These are phyloP conservation scores for Agrypnus murinus DNA, from an alignment of 2,888 invertebrate genomes.

Conservation along the genomic window DNA sequence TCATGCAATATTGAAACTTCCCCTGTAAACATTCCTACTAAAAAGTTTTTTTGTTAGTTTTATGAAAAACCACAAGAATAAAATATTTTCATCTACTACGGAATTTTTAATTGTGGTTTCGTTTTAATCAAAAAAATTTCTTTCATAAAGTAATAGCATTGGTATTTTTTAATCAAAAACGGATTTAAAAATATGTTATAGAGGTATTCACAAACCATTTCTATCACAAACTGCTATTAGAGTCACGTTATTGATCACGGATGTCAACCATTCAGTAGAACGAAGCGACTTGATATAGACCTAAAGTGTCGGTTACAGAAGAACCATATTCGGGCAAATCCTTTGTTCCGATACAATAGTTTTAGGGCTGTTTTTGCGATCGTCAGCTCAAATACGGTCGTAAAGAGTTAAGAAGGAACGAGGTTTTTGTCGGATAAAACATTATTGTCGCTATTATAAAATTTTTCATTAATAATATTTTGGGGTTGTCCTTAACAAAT, in stretches of 20 bases:
- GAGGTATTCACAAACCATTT: conserved; percentile 34
- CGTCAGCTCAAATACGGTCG: conserved; percentile 35
- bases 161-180: too few relatives aligned
- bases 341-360: conserved; percentile 33
- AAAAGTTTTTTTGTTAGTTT: too few relatives aligned
- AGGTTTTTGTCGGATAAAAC: conserved; percentile 23
- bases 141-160: too few relatives aligned
- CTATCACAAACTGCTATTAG: conserved; percentile 43
- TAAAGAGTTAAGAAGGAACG: conserved; percentile 32
- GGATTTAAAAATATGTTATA: conserved; percentile 16
- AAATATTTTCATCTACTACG: too few relatives aligned
- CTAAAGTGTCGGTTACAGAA: conserved; percentile 21
- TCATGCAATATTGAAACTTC: too few relatives aligned
- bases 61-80: too few relatives aligned
- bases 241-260: conserved; percentile 45
- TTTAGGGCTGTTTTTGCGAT: conserved; percentile 37
- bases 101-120: too few relatives aligned
- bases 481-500: too few relatives aligned
- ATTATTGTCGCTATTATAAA: conserved; percentile 31
- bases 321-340: conserved; percentile 32
- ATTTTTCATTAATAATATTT: conserved; percentile 27
- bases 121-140: too few relatives aligned
- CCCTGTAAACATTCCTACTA: too few relatives aligned
- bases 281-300: conserved; percentile 14
- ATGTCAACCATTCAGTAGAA: conserved; percentile 38